A percentile compares a stretch with the other conserved stretches of the same genome.
Conservation (phyloP, 2,888 invertebrate species). For the Erynnis tages region DNA sequence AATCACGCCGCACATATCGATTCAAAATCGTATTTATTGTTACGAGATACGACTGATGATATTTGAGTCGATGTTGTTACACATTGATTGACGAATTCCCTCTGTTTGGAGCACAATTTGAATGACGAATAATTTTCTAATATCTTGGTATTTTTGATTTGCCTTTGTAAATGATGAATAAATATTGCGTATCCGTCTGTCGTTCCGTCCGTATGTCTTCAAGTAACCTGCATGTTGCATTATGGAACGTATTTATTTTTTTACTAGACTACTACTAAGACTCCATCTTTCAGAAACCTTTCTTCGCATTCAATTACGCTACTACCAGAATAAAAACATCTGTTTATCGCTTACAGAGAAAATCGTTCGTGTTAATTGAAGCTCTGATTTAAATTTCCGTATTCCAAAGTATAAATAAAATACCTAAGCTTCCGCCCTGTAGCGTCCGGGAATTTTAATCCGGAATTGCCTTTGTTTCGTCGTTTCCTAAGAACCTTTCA, state of each 20-base stretch:
- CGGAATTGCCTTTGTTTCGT: slow-evolving; percentile 26
- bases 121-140: slow-evolving; percentile 73
- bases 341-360: background rate
- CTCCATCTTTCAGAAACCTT: too few species aligned
- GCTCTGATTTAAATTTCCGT: slow-evolving; percentile 14
- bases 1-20: slow-evolving; percentile 25
- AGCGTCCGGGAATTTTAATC: slow-evolving; percentile 16
- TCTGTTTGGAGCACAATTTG: slow-evolving; percentile 71
- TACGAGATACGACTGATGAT: slow-evolving; percentile 33
- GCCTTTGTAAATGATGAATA: too few species aligned
- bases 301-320: too few species aligned
- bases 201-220: too few species aligned
- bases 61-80: too few species aligned
- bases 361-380: slow-evolving; percentile 8
- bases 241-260: slow-evolving; percentile 39
- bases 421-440: slow-evolving; percentile 8
- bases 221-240: too few species aligned
- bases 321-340: background rate
- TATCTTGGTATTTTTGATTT: slow-evolving; percentile 75
- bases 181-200: too few species aligned
- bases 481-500: slow-evolving; percentile 27
- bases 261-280: too few species aligned
- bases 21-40: slow-evolving; percentile 44
- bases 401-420: slow-evolving; percentile 18
- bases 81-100: slow-evolving; percentile 44